These are phyloP conservation scores for Eulemur mongoz DNA, from an alignment of 2,797 vertebrate species.

Conservation along the genomic window DNA sequence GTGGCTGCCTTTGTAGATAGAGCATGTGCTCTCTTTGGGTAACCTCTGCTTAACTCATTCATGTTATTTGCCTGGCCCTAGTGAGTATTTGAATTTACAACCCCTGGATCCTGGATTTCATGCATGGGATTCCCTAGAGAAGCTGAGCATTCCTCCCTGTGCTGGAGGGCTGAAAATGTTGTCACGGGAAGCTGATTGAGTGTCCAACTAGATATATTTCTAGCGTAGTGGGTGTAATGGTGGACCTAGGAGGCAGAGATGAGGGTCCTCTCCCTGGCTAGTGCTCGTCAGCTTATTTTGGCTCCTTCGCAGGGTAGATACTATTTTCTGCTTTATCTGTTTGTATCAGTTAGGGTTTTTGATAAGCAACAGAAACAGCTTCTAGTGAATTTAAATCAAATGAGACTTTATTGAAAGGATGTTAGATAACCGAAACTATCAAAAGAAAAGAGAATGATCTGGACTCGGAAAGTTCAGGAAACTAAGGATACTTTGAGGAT, in stretches of 20 bases:
- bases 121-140: background rate
- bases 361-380: background rate
- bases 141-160: background rate
- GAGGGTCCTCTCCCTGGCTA: background rate
- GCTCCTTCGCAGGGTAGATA: background rate
- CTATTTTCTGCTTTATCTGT: background rate
- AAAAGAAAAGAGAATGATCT: background rate
- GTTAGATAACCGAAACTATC: background rate
- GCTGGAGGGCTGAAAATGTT: background rate
- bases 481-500: background rate
- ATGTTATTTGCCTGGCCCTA: background rate
- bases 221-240: background rate
- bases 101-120: background rate
- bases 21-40: background rate
- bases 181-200: background rate
- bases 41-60: background rate
- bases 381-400: background rate
- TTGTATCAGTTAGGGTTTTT: background rate
- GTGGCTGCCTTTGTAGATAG: background rate
- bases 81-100: background rate
- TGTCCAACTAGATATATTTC: background rate
- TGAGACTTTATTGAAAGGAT: background rate
- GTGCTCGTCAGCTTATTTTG: background rate
- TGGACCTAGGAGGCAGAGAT: background rate
- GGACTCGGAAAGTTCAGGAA: background rate